Evolutionary conservation across 2,797 vertebrate species (phyloP).

Genomic region (Syngnathus rostellatus): DNA sequence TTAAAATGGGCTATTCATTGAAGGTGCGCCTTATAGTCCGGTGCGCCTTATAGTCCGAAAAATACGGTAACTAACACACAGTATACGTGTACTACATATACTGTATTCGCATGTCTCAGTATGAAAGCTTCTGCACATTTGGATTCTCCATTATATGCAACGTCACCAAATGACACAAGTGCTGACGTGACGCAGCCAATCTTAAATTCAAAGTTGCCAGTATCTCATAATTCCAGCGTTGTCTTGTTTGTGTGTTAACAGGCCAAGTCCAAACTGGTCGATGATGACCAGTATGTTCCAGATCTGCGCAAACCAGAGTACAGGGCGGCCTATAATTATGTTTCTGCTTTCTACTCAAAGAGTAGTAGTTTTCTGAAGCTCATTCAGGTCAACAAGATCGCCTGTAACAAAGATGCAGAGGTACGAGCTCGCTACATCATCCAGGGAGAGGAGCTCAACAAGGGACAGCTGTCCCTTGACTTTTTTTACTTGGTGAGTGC

Average conservation of each 20-base stretch:
- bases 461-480: slow-evolving; percentile 38
- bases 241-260: slow-evolving; percentile 29
- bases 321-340: slow-evolving; percentile 9
- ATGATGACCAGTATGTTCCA: neutral
- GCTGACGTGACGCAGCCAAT: neutral
- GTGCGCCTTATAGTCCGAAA: too few species aligned
- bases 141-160: too few species aligned
- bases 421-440: slow-evolving; percentile 67
- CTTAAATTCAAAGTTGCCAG: neutral
- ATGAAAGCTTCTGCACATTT: too few species aligned
- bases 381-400: slow-evolving; percentile 42
- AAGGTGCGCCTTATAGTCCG: too few species aligned
- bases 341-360: slow-evolving; percentile 68
- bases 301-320: slow-evolving; percentile 23
- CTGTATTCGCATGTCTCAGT: too few species aligned
- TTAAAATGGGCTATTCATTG: too few species aligned
- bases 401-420: slow-evolving; percentile 50
- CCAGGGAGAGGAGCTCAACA: slow-evolving; percentile 56
- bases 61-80: too few species aligned
- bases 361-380: slow-evolving; percentile 77
- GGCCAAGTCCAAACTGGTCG: slow-evolving; percentile 37
- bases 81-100: too few species aligned
- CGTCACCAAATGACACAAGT: neutral
- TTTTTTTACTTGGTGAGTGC: slow-evolving; percentile 75
- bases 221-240: neutral